Percentiles rank a stretch among this genome's conserved stretches.
Evolutionary conservation across 2,797 vertebrate genomes (phyloP).

Genomic region (Tokudaia tokunoshimensis): DNA sequence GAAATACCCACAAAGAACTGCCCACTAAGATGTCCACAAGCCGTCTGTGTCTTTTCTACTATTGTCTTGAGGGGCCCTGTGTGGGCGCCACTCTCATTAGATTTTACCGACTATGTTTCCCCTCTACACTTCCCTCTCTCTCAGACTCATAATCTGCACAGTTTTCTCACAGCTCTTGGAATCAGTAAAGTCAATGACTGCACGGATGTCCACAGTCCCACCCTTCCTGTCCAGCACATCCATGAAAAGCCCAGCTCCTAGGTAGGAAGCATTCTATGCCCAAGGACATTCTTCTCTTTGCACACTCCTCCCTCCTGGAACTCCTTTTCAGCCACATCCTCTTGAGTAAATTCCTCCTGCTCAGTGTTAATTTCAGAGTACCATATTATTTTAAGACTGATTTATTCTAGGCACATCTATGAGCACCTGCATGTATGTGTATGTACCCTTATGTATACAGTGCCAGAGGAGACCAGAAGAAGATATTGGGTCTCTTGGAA

Average conservation of each 20-base stretch:
- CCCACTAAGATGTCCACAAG: no score
- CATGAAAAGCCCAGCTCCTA: accelerated
- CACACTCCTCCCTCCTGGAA: neutral
- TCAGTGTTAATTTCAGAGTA: neutral
- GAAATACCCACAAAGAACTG: neutral
- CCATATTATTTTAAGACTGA: neutral
- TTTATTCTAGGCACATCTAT: neutral
- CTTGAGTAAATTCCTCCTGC: neutral
- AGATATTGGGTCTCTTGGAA: neutral
- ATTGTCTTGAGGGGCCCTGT: accelerated
- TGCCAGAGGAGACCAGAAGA: neutral
- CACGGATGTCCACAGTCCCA: neutral
- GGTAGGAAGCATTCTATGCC: neutral
- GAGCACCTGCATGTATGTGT: neutral
- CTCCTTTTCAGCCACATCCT: neutral
- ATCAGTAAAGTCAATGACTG: neutral
- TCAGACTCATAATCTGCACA: no score
- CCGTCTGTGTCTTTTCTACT: neutral
- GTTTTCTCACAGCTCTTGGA: accelerated
- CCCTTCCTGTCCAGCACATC: neutral
- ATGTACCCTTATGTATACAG: neutral
- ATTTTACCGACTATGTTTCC: no score
- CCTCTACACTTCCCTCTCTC: no score
- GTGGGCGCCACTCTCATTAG: accelerated
- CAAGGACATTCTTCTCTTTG: accelerated